Evolutionary conservation across 2,888 invertebrate genomes (phyloP).

Genomic region (Mellilla xanthometata): DNA sequence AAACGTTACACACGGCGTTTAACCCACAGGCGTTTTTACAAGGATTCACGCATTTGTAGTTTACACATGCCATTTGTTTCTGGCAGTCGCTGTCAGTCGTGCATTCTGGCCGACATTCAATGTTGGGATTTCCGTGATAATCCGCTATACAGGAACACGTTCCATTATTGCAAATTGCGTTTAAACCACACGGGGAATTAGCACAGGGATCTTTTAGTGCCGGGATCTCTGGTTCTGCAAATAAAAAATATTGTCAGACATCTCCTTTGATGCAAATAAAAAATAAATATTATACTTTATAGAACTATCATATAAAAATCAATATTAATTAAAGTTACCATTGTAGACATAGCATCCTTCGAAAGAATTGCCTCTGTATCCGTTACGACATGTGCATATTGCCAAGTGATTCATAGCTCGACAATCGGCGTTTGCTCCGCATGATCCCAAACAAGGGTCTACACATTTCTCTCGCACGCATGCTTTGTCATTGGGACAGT

Average conservation of each 20-base stretch:
- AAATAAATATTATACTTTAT: too few relatives aligned
- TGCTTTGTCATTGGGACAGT: slow-evolving; percentile 87
- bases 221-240: slow-evolving; percentile 58
- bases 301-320: too few relatives aligned
- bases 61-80: slow-evolving; percentile 86
- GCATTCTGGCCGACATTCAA: slow-evolving; percentile 90
- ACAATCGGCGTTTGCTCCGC: slow-evolving; percentile 87
- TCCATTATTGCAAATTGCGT: slow-evolving; percentile 82
- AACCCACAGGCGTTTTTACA: slow-evolving; percentile 87
- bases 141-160: slow-evolving; percentile 84
- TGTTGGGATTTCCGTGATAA: slow-evolving; percentile 85
- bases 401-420: slow-evolving; percentile 89
- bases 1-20: slow-evolving; percentile 88
- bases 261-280: too few relatives aligned
- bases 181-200: slow-evolving; percentile 85
- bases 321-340: slow-evolving; percentile 54
- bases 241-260: slow-evolving; percentile 4
- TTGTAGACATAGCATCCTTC: slow-evolving; percentile 63
- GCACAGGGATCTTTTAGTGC: slow-evolving; percentile 80
- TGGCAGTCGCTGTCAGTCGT: slow-evolving; percentile 88
- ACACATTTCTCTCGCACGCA: slow-evolving; percentile 89
- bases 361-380: slow-evolving; percentile 90
- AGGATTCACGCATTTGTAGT: slow-evolving; percentile 89
- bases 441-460: slow-evolving; percentile 87
- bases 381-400: slow-evolving; percentile 86